Base-by-base conservation (phyloP, 1,140 invertebrate species). In the Lineus longissimus region DNA sequence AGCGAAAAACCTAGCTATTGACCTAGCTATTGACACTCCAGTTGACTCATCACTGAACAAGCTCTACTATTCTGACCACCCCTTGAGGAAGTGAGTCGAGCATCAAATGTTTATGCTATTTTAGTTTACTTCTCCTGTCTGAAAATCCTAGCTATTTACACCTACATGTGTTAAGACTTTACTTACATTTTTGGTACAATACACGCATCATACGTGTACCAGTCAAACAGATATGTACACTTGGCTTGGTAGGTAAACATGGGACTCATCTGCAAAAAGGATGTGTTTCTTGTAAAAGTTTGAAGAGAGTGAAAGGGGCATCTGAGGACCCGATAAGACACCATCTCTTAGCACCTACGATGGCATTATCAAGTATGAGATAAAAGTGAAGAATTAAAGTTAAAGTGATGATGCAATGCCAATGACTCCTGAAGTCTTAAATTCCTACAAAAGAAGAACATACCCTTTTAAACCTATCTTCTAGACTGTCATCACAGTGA, bases 401-500 rank as follows among this genome's bases (percentile, higher is more conserved):
- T 22, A 4, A 6, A 7, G 47, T 7, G 47, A n/a, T 51, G 25
- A 22, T 51, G 6, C n/a, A n/a, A 4, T 4, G 4, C n/a, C 9
- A 9, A 27, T 22, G 47, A 27, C 4, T 22, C n/a, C 6, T 51
- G 25, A 9, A 27, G 25, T 27, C 11, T 54, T 22, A 51, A 54
- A 54, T 47, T 36, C 54, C 9, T 36, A 19, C 31, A 51, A 9
- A 22, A 15, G 13, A 27, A 9, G 47, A 6, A 47, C 11, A 47
- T 36, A 19, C 31, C 54, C 25, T 36, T n/a, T 25, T 17, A 19
- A 62, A 25, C 17, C 17, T 59, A 58, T n/a, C 60, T 43, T 57
- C 64, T 43, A 60, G 19, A 22, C 57, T 61, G 7, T 58, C 31
- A 57, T 64, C 66, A 67, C 75, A 76, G 47, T 65, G 63, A 47